phyloP scores from a whole-genome alignment of 2,888 invertebrate species.

The Conus canariensis region DNA sequence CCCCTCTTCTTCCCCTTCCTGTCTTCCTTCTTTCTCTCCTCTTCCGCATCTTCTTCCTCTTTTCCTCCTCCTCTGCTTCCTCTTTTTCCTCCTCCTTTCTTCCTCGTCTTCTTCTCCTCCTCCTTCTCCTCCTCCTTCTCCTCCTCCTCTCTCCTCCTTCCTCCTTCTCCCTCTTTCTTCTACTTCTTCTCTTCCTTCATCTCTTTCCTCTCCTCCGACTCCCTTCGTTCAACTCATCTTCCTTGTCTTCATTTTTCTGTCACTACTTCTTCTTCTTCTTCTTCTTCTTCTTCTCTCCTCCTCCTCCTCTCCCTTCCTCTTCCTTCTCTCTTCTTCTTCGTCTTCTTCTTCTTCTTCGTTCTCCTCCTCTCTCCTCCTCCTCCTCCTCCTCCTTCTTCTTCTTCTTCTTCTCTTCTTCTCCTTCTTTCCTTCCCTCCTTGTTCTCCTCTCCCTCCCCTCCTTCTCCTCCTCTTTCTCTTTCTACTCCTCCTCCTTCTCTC shows the following conservation, averaged over 20 bases:
- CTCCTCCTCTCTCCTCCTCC: background rate
- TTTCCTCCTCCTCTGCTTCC: background rate
- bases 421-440: background rate
- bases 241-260: background rate
- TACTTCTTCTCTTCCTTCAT: background rate
- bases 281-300: background rate
- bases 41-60: background rate
- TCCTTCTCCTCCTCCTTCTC: background rate
- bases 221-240: slow-evolving; percentile 4
- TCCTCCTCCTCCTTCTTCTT: background rate
- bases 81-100: background rate
- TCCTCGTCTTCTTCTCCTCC: background rate
- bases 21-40: background rate
- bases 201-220: background rate
- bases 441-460: background rate
- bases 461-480: background rate
- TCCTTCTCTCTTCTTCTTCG: background rate
- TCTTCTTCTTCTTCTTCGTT: background rate
- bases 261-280: slow-evolving; percentile 1
- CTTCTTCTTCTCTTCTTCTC: background rate
- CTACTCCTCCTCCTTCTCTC: background rate
- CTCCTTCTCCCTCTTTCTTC: background rate
- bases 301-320: background rate
- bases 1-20: background rate
- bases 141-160: background rate